Conservation (phyloP, 2,797 vertebrate genomes). For the Propithecus deckenii region DNA sequence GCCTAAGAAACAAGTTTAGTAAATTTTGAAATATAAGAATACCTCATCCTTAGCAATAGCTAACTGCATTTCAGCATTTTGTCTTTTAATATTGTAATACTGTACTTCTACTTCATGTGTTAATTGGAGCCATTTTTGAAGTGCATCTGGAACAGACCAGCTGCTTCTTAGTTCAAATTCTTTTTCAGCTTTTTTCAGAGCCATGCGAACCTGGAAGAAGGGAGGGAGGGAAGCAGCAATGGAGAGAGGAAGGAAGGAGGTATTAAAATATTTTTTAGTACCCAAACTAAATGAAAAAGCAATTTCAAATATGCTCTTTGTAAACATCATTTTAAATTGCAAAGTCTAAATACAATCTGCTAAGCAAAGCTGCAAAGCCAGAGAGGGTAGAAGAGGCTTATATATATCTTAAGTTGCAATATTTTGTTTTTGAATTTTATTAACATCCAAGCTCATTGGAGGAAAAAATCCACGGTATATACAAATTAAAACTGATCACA, state of each 20-base stretch:
- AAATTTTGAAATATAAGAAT: constrained; percentile 44
- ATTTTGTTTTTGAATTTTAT: constrained; percentile 18
- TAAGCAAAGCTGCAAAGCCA: neutral
- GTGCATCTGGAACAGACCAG: constrained; percentile 95
- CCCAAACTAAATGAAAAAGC: constrained; percentile 24
- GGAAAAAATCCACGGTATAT: neutral
- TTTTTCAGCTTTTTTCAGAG: constrained; percentile 98
- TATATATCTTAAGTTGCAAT: neutral
- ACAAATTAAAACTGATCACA: neutral
- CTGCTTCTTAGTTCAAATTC: constrained; percentile 95
- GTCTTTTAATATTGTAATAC: constrained; percentile 99
- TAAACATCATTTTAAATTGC: constrained; percentile 1
- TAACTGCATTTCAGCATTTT: constrained; percentile 95
- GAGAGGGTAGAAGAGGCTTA: neutral
- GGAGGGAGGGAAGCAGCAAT: neutral
- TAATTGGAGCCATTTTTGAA: constrained; percentile 99
- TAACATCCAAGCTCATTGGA: neutral
- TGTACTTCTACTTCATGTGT: constrained; percentile 99
- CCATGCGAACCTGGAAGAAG: constrained; percentile 93
- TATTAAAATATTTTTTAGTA: neutral
- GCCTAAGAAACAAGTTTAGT: neutral
- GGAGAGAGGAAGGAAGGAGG: neutral
- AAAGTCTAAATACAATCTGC: constrained; percentile 3
- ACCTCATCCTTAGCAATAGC: constrained; percentile 98
- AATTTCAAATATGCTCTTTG: neutral